Percentiles rank a stretch among this genome's conserved stretches.
Conservation (phyloP, 2,113 vertebrate species). For the Planiliza haematocheilus region DNA sequence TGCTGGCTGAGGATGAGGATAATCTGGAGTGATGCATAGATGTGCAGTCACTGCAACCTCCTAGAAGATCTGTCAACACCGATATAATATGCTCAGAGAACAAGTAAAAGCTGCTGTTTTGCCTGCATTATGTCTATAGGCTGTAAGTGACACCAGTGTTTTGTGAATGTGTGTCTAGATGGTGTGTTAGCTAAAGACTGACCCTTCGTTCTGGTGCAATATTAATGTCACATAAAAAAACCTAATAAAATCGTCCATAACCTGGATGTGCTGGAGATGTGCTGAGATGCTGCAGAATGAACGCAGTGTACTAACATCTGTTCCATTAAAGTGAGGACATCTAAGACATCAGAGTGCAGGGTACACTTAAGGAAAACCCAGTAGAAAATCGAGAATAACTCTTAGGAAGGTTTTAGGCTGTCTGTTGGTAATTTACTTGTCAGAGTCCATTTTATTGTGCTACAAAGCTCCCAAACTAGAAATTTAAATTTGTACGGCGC, state of each 20-base stretch:
- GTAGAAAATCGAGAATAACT: slow-evolving; percentile 27
- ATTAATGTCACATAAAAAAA: slow-evolving; percentile 31
- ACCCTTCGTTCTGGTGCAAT: neutral
- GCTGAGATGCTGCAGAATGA: slow-evolving; percentile 29
- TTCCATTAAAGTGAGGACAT: slow-evolving; percentile 45
- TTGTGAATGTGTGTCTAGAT: neutral
- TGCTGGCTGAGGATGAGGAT: slow-evolving; percentile 63
- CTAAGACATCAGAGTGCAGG: slow-evolving; percentile 1
- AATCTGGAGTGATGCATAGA: slow-evolving; percentile 61
- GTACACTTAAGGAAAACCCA: slow-evolving; percentile 20
- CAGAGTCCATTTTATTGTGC: slow-evolving; percentile 32
- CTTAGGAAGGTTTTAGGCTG: slow-evolving; percentile 18
- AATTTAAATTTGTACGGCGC: slow-evolving; percentile 32
- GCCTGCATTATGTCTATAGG: slow-evolving; percentile 15
- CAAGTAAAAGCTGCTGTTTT: slow-evolving; percentile 30
- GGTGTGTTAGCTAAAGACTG: slow-evolving; percentile 1
- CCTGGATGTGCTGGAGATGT: slow-evolving; percentile 18
- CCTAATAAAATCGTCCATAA: slow-evolving; percentile 18
- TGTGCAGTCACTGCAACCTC: slow-evolving; percentile 54
- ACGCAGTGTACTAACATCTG: slow-evolving; percentile 51
- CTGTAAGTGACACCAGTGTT: slow-evolving; percentile 18
- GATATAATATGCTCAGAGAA: slow-evolving; percentile 51
- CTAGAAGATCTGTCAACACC: slow-evolving; percentile 58
- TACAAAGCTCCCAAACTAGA: slow-evolving; percentile 9
- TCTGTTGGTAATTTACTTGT: slow-evolving; percentile 34